These are phyloP conservation scores for Sarotherodon lohbergeri DNA, from an alignment of 2,113 vertebrate species.

Conservation along the genomic window DNA sequence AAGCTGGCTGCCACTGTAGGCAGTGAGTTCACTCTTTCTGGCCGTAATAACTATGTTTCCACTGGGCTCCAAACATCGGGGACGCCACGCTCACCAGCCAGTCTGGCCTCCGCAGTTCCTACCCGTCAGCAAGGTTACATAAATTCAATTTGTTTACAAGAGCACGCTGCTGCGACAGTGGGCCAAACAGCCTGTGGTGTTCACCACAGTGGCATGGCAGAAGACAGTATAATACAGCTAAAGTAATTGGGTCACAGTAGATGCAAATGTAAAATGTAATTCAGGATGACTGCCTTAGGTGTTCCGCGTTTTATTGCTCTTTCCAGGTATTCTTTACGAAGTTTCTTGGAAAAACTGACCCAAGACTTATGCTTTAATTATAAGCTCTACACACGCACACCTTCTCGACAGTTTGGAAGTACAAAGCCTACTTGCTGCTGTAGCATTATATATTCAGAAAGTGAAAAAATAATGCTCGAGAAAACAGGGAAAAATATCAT, in stretches of 20 bases:
- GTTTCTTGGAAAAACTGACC: background rate
- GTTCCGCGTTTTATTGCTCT: background rate
- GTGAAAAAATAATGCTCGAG: background rate
- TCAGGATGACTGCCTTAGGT: slow-evolving; percentile 1
- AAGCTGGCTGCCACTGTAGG: slow-evolving; percentile 52
- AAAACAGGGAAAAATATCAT: background rate
- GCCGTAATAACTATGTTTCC: slow-evolving; percentile 58
- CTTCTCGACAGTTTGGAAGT: background rate
- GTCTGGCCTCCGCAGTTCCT: slow-evolving; percentile 25
- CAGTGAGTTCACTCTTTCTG: slow-evolving; percentile 50
- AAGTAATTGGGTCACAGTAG: slow-evolving; percentile 41
- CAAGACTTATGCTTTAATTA: background rate
- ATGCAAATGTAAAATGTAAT: slow-evolving; percentile 26
- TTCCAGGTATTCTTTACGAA: background rate
- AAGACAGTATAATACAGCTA: slow-evolving; percentile 12
- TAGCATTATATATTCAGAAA: background rate
- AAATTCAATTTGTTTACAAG: slow-evolving; percentile 61
- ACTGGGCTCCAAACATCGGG: slow-evolving; percentile 23
- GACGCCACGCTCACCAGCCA: background rate
- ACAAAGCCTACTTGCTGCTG: background rate
- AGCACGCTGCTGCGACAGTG: slow-evolving; percentile 8
- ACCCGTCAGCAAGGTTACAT: slow-evolving; percentile 62
- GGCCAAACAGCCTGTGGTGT: slow-evolving; percentile 46
- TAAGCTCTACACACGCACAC: background rate
- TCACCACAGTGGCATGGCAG: background rate